Percentiles rank a stretch among this genome's conserved stretches.
Conservation (phyloP, 1,140 invertebrate species). For the Pseudomyrmex concolor region DNA sequence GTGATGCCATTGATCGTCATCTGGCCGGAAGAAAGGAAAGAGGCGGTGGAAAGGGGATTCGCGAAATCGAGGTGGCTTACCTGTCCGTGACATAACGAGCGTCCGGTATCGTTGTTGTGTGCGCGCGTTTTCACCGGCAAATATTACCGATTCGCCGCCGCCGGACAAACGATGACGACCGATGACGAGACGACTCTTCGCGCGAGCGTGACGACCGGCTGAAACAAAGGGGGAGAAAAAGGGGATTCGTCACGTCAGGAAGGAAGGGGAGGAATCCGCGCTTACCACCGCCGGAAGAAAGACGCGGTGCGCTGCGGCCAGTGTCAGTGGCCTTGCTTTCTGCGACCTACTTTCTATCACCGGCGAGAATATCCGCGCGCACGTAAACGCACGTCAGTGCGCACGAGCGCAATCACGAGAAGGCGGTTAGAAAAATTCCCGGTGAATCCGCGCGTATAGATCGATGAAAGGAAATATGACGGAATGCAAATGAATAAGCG, state of each 20-base stretch:
- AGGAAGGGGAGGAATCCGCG: conserved; percentile 63
- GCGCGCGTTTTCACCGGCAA: conserved; percentile 59
- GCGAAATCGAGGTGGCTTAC: conserved; percentile 56
- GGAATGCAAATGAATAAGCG: neutral
- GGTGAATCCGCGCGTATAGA: neutral
- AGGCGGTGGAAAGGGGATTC: neutral
- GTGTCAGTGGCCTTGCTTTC: conserved; percentile 86
- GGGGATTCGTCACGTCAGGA: conserved; percentile 42
- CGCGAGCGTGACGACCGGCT: conserved; percentile 56
- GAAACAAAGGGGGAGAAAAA: neutral
- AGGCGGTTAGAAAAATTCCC: neutral
- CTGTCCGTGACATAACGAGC: conserved; percentile 72
- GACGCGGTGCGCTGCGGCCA: conserved; percentile 71
- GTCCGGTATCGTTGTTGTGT: conserved; percentile 39
- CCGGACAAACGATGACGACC: conserved; percentile 60
- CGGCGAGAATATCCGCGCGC: conserved; percentile 42
- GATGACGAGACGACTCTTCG: conserved; percentile 68
- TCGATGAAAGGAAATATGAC: neutral
- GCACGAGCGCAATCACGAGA: conserved; percentile 43
- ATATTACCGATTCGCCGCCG: conserved; percentile 65
- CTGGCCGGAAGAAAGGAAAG: conserved; percentile 27
- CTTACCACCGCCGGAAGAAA: conserved; percentile 74
- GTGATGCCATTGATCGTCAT: conserved; percentile 22
- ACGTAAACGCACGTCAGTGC: conserved; percentile 5
- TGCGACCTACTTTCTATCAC: conserved; percentile 84